Evolutionary conservation across 2,797 vertebrate species (phyloP).

Genomic region (Tapera naevia): DNA sequence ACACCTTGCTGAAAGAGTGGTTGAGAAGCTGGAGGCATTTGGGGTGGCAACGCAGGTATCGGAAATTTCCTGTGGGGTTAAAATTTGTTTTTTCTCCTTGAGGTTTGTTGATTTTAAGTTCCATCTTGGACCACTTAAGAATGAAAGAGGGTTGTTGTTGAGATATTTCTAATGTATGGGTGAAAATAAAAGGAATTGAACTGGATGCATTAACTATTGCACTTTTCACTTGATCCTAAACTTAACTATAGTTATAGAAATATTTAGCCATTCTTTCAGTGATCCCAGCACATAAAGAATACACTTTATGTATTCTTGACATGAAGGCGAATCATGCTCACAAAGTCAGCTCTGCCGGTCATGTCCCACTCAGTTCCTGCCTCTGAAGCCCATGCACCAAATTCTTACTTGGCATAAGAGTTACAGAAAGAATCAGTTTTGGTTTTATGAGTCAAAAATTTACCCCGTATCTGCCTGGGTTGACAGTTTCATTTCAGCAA

Average conservation of each 20-base stretch:
- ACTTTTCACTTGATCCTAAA: neutral
- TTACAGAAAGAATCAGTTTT: neutral
- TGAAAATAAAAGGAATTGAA: neutral
- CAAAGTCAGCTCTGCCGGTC: neutral
- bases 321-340: neutral
- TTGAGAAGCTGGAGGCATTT: neutral
- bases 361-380: neutral
- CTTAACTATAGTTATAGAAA: neutral
- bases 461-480: neutral
- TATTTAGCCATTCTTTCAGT: neutral
- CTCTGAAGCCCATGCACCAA: neutral
- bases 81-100: neutral
- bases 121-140: neutral
- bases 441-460: neutral
- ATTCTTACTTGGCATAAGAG: neutral
- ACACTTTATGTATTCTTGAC: neutral
- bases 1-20: neutral
- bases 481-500: constrained; percentile 17
- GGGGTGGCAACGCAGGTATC: neutral
- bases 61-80: neutral
- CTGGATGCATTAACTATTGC: neutral
- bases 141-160: neutral
- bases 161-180: neutral
- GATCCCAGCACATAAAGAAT: neutral
- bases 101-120: neutral